Percentiles rank a stretch among this genome's conserved stretches.
Evolutionary conservation across 1,140 invertebrate genomes (phyloP).

Genomic region (Teleopsis dalmanni): DNA sequence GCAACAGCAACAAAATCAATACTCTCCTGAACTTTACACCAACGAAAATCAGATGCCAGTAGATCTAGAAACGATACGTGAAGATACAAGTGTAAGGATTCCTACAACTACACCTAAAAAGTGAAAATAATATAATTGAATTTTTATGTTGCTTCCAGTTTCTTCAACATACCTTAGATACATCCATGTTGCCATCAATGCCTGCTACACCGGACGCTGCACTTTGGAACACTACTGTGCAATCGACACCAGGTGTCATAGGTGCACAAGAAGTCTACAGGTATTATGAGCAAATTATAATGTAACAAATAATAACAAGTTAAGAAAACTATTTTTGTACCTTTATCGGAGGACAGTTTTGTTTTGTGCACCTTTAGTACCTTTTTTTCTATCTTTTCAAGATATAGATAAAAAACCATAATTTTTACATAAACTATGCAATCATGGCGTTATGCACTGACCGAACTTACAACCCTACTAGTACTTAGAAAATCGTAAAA

Average conservation of each 20-base stretch:
- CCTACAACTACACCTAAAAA: not conserved
- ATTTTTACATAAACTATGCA: too few species aligned
- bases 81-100: conserved; percentile 73
- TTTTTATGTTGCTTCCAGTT: conserved; percentile 14
- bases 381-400: not conserved
- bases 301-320: not conserved
- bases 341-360: too few species aligned
- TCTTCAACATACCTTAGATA: conserved; percentile 28
- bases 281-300: conserved; percentile 50
- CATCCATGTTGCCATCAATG: conserved; percentile 35
- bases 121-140: not conserved
- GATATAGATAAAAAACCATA: too few species aligned
- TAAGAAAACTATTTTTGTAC: not conserved
- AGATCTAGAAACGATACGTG: conserved; percentile 56
- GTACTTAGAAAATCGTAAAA: too few species aligned
- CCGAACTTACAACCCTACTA: too few species aligned
- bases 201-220: conserved; percentile 60
- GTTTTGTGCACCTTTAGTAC: conserved; percentile 1
- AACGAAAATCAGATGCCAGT: conserved; percentile 12
- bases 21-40: not conserved
- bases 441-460: too few species aligned
- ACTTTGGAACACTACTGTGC: conserved; percentile 44
- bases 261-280: conserved; percentile 89
- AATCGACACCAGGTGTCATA: conserved; percentile 81
- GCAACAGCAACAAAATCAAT: conserved; percentile 10